A percentile compares a stretch with the other conserved stretches of the same genome.
Conservation (phyloP, 2,888 invertebrate species). For the Eurytoma adleriae region DNA sequence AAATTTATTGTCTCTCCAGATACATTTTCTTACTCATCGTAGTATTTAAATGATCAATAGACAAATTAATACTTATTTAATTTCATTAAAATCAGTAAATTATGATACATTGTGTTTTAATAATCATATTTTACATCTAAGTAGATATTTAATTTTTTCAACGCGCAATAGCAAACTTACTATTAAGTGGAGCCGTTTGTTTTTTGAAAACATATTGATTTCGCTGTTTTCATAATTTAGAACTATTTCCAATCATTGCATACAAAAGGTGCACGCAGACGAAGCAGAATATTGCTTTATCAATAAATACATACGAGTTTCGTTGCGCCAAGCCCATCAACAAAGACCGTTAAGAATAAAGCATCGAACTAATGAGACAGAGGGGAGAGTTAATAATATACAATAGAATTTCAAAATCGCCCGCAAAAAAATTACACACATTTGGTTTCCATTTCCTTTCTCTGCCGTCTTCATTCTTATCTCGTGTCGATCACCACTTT, state of each 20-base stretch:
- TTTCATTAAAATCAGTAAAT: too few relatives aligned
- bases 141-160: too few relatives aligned
- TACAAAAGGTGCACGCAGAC: background rate
- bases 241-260: too few relatives aligned
- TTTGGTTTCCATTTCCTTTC: constrained; percentile 39
- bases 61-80: too few relatives aligned
- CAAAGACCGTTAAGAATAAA: constrained; percentile 17
- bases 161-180: too few relatives aligned
- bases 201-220: too few relatives aligned
- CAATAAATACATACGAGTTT: constrained; percentile 15
- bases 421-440: constrained; percentile 36
- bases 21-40: background rate
- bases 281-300: background rate
- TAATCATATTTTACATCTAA: too few relatives aligned
- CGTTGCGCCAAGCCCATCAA: constrained; percentile 11
- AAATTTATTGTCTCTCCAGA: background rate
- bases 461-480: background rate
- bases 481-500: background rate
- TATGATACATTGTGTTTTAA: too few relatives aligned
- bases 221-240: too few relatives aligned
- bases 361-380: constrained; percentile 18
- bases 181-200: too few relatives aligned
- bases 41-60: too few relatives aligned
- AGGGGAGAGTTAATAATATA: constrained; percentile 15
- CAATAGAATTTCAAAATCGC: constrained; percentile 31